Conservation (phyloP, 2,113 vertebrate species). For the Pseudorectes ferrugineus region DNA sequence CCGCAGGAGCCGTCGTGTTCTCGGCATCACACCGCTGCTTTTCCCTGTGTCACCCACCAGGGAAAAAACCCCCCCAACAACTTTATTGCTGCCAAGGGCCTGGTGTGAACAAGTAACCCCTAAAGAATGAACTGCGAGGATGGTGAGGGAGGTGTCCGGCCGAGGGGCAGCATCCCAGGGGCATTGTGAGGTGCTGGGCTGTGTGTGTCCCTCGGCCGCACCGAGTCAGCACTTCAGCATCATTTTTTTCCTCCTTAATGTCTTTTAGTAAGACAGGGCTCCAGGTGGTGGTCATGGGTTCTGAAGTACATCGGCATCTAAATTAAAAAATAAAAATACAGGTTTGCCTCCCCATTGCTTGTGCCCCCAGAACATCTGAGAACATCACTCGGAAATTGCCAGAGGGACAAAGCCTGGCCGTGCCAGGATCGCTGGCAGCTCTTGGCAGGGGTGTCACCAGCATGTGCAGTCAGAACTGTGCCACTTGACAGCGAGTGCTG, state of each 20-base stretch:
- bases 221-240: background rate
- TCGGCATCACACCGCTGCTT: background rate
- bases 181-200: background rate
- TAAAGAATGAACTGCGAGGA: accelerated
- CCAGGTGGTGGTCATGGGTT: background rate
- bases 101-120: background rate
- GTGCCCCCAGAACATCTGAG: accelerated
- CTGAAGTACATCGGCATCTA: background rate
- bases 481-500: background rate
- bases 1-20: background rate
- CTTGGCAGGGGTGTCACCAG: background rate
- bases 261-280: background rate
- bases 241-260: background rate
- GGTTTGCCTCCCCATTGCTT: background rate
- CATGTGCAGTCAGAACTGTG: background rate
- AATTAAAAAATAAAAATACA: background rate
- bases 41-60: background rate
- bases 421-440: background rate
- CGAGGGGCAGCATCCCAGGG: background rate
- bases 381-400: background rate
- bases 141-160: background rate
- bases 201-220: background rate
- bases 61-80: background rate
- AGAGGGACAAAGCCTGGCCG: background rate
- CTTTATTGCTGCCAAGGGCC: background rate